Conservation (phyloP, 2,113 vertebrate genomes). For the Pseudopodoces humilis region DNA sequence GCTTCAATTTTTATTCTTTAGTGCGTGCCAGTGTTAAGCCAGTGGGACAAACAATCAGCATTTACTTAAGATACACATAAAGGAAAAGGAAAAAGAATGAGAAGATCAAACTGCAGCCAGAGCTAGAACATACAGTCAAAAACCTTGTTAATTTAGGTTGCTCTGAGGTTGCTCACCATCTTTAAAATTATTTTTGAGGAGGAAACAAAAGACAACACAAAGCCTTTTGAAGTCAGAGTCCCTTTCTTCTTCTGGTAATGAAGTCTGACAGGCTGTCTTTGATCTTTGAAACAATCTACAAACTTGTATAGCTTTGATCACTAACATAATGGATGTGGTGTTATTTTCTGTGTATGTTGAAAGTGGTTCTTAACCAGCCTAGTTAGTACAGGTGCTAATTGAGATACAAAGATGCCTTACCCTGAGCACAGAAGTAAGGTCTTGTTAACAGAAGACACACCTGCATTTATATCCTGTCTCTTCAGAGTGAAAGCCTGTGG, state of each 20-base stretch:
- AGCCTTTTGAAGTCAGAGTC: conserved; percentile 46
- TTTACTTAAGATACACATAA: background rate
- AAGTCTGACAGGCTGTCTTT: conserved; percentile 56
- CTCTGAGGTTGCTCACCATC: background rate
- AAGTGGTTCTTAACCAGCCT: conserved; percentile 36
- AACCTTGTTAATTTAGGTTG: conserved; percentile 17
- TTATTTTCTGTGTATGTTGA: conserved; percentile 47
- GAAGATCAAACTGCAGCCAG: background rate
- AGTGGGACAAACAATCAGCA: background rate
- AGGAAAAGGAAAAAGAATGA: background rate
- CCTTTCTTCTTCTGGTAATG: conserved; percentile 33
- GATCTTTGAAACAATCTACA: conserved; percentile 50
- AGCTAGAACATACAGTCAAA: background rate
- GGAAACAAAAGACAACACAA: conserved; percentile 1
- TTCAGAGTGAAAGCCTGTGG: background rate
- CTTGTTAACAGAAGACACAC: background rate
- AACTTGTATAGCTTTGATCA: conserved; percentile 61
- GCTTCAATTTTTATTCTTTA: background rate
- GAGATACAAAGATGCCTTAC: background rate
- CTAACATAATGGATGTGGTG: conserved; percentile 34
- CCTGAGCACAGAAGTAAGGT: background rate
- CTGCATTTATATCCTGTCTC: background rate
- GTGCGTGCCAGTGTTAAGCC: background rate
- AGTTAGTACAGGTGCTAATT: conserved; percentile 51
- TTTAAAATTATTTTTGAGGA: conserved; percentile 34